phyloP scores from a whole-genome alignment of 2,888 invertebrate species.

The Mesochorus sp. region DNA sequence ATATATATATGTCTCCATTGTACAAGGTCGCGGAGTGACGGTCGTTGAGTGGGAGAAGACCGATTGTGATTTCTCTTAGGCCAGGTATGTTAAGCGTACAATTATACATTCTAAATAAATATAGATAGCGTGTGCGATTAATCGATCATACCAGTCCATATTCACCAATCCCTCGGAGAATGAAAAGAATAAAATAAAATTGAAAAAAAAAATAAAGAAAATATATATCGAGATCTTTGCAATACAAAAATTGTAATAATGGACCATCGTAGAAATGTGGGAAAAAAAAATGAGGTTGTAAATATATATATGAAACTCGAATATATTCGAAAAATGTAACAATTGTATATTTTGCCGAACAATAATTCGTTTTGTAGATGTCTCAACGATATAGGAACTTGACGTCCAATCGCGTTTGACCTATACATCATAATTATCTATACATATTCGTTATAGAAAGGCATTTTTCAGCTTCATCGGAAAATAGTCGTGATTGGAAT shows the following conservation, averaged over 20 bases:
- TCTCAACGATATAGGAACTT: not conserved
- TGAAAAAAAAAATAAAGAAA: constrained; percentile 31
- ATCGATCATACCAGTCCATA: constrained; percentile 61
- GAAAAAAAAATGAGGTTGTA: constrained; percentile 1
- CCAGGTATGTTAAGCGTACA: constrained; percentile 80
- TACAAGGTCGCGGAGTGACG: constrained; percentile 60
- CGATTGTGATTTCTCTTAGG: constrained; percentile 80
- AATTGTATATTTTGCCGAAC: constrained; percentile 75
- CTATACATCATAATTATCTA: no score
- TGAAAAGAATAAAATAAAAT: constrained; percentile 1
- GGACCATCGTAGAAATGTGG: constrained; percentile 28
- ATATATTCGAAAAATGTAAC: constrained; percentile 75
- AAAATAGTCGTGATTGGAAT: constrained; percentile 19
- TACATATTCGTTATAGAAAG: constrained; percentile 45
- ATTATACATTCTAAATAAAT: constrained; percentile 81
- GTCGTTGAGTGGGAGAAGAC: constrained; percentile 64
- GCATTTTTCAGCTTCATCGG: constrained; percentile 29
- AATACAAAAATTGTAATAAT: constrained; percentile 4
- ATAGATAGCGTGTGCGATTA: constrained; percentile 80
- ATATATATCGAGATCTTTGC: constrained; percentile 1
- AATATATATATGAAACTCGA: constrained; percentile 31
- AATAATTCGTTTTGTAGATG: constrained; percentile 66
- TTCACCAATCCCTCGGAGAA: constrained; percentile 28
- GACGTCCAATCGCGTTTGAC: constrained; percentile 1
- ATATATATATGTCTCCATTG: constrained; percentile 62